A percentile compares a stretch with the other conserved stretches of the same genome.
These are phyloP conservation scores for Halictus quadricinctus DNA, from an alignment of 2,888 invertebrate species.

Conservation along the genomic window DNA sequence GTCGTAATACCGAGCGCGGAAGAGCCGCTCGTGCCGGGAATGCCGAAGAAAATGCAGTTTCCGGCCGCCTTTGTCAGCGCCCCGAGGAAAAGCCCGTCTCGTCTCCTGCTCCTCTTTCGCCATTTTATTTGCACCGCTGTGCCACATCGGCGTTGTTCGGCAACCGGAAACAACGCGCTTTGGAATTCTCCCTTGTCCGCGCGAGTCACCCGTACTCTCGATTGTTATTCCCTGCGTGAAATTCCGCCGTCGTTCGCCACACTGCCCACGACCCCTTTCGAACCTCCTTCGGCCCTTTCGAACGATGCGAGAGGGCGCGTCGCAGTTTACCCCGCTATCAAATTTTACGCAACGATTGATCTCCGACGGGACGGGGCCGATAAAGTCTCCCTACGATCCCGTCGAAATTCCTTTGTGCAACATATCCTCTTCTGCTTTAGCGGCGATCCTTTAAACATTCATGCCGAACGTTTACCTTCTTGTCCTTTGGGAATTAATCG, in stretches of 20 bases:
- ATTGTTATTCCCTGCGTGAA: not conserved
- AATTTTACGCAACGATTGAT: not conserved
- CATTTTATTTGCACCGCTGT: not conserved
- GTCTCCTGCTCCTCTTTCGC: not conserved
- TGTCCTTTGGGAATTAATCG: not conserved
- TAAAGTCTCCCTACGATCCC: not conserved
- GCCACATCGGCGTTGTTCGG: not conserved
- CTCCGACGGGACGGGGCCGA: not conserved
- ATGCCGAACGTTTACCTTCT: not conserved
- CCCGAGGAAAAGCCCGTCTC: not conserved
- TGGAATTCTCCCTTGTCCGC: not conserved
- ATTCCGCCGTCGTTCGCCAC: not conserved
- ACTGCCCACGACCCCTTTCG: not conserved
- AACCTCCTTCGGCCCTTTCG: not conserved
- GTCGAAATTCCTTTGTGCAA: not conserved
- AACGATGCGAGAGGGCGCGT: not conserved
- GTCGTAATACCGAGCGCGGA: constrained; percentile 6
- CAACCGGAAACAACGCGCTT: not conserved
- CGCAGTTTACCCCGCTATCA: not conserved
- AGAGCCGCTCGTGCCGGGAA: constrained; percentile 25
- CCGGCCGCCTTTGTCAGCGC: constrained; percentile 11
- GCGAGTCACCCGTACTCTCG: not conserved
- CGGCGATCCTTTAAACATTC: not conserved
- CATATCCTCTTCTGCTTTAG: not conserved
- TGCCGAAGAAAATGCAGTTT: constrained; percentile 31